phyloP scores from a whole-genome alignment of 2,113 vertebrate genomes.

The Asarcornis scutulata region DNA sequence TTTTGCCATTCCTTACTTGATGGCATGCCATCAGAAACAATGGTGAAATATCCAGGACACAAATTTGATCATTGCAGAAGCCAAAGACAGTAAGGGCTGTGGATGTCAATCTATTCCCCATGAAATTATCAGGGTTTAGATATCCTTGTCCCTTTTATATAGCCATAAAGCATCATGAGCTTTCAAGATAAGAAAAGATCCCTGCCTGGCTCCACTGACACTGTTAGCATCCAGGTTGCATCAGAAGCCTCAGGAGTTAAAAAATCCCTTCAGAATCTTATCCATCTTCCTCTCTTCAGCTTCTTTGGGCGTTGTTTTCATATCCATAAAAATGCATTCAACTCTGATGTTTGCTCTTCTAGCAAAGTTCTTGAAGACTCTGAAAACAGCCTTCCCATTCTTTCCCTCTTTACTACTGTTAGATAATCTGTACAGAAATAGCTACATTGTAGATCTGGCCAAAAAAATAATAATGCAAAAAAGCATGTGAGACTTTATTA shows the following conservation, averaged over 20 bases:
- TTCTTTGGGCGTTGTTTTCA: not conserved
- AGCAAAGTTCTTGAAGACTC: not conserved
- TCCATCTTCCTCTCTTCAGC: not conserved
- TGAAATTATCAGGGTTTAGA: not conserved
- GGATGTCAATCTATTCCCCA: not conserved
- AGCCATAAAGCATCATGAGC: not conserved
- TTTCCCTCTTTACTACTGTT: not conserved
- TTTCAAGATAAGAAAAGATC: not conserved
- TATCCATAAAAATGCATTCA: accelerated
- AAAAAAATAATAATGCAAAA: not conserved
- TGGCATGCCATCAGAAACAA: not conserved
- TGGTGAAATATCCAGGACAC: not conserved
- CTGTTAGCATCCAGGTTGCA: not conserved
- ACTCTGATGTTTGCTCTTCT: not conserved
- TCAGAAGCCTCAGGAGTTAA: not conserved
- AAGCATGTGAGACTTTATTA: not conserved
- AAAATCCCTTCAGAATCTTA: not conserved
- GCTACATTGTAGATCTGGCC: not conserved
- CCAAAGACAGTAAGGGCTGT: not conserved
- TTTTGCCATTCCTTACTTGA: not conserved
- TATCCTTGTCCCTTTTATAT: not conserved
- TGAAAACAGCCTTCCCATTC: not conserved
- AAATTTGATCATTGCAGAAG: not conserved
- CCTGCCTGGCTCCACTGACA: not conserved
- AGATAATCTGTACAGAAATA: not conserved